These are phyloP conservation scores for Ochotona princeps DNA, from an alignment of 2,113 vertebrate species.

Conservation along the genomic window DNA sequence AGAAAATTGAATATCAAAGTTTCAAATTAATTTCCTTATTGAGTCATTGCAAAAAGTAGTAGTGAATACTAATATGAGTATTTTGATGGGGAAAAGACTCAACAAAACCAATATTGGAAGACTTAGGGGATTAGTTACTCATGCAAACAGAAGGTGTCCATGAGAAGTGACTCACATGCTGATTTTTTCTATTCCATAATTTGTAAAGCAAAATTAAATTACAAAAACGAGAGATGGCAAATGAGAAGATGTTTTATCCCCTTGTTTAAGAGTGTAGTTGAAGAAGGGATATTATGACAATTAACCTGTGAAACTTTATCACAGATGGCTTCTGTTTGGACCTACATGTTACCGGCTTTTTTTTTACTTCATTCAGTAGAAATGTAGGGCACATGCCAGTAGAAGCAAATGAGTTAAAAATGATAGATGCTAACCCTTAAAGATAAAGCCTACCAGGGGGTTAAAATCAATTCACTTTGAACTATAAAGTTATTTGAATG, in stretches of 20 bases:
- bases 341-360: background rate
- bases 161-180: background rate
- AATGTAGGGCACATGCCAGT: background rate
- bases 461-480: constrained; percentile 23
- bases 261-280: background rate
- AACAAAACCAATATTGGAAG: background rate
- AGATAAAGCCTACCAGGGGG: background rate
- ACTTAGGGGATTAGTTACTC: background rate
- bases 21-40: background rate
- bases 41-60: background rate
- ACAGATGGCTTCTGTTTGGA: background rate
- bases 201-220: background rate
- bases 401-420: background rate
- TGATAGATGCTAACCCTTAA: background rate
- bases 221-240: background rate
- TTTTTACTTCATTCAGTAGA: background rate
- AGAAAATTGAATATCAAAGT: no score
- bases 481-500: background rate
- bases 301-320: background rate
- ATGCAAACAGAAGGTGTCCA: background rate
- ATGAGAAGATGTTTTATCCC: background rate
- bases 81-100: background rate
- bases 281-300: background rate
- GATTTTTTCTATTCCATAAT: background rate
- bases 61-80: background rate